Conservation (phyloP, 2,797 vertebrate species). For the Spheniscus humboldti region DNA sequence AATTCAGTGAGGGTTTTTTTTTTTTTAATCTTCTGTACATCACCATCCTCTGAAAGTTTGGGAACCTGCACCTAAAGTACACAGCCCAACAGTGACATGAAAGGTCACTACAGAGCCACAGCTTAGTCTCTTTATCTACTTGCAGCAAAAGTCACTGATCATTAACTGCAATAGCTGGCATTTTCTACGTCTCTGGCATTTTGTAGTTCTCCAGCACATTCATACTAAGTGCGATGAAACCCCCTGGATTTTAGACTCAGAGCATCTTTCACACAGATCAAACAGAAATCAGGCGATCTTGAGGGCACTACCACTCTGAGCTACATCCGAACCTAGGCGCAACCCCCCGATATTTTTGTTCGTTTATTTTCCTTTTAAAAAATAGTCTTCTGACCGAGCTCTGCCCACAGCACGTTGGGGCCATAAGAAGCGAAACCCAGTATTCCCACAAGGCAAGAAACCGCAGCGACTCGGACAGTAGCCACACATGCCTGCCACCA, state of each 20-base stretch:
- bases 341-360: background rate
- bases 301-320: background rate
- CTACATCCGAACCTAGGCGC: background rate
- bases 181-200: background rate
- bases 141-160: constrained; percentile 13
- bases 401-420: background rate
- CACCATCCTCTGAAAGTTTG: background rate
- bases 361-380: background rate
- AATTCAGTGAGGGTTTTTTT: background rate
- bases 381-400: background rate
- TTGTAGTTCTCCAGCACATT: background rate
- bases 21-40: background rate
- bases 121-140: background rate
- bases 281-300: background rate
- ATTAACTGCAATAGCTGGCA: background rate
- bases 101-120: background rate
- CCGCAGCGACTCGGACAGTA: background rate
- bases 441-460: background rate
- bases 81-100: background rate
- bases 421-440: background rate
- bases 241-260: background rate
- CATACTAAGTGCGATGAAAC: background rate
- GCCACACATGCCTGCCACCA: background rate
- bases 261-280: background rate
- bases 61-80: background rate